Percentiles rank a stretch among this genome's conserved stretches.
Conservation (phyloP, 2,888 invertebrate genomes). For the Platycheirus rosarum region DNA sequence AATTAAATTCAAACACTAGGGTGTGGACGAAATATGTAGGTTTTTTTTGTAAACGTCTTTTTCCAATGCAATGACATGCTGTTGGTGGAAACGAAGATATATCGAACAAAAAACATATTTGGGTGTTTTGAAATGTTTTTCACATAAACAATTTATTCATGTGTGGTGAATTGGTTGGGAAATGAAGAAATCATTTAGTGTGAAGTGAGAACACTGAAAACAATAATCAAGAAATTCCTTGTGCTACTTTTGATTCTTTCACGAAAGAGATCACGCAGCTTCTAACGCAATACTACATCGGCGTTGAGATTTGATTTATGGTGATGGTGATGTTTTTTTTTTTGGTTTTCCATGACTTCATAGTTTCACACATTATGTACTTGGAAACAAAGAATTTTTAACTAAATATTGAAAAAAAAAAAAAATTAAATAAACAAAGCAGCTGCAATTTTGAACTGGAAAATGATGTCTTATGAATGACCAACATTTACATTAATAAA, state of each 20-base stretch:
- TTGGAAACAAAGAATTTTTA: neutral
- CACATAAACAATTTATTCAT: constrained; percentile 23
- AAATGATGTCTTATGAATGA: too few species aligned
- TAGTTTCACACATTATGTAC: constrained; percentile 10
- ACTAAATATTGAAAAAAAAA: neutral
- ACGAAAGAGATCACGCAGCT: neutral
- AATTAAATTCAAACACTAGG: constrained; percentile 18
- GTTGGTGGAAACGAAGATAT: constrained; percentile 11
- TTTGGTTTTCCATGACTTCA: constrained; percentile 10
- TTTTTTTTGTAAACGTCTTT: neutral
- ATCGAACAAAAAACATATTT: constrained; percentile 31
- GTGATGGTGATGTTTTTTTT: constrained; percentile 7
- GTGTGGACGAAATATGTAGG: constrained; percentile 7
- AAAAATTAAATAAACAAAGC: constrained; percentile 6
- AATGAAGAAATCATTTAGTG: constrained; percentile 8
- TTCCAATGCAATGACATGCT: neutral
- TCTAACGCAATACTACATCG: neutral
- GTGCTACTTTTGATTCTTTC: constrained; percentile 13
- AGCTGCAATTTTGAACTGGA: too few species aligned
- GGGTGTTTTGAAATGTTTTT: constrained; percentile 30
- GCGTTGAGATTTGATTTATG: constrained; percentile 15
- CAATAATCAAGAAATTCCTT: constrained; percentile 19
- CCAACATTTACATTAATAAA: too few species aligned
- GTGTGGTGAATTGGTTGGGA: constrained; percentile 54
- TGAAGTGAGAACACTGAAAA: constrained; percentile 26